These are phyloP conservation scores for Myotis findleyi DNA, from an alignment of 2,797 vertebrate species.

Conservation along the genomic window DNA sequence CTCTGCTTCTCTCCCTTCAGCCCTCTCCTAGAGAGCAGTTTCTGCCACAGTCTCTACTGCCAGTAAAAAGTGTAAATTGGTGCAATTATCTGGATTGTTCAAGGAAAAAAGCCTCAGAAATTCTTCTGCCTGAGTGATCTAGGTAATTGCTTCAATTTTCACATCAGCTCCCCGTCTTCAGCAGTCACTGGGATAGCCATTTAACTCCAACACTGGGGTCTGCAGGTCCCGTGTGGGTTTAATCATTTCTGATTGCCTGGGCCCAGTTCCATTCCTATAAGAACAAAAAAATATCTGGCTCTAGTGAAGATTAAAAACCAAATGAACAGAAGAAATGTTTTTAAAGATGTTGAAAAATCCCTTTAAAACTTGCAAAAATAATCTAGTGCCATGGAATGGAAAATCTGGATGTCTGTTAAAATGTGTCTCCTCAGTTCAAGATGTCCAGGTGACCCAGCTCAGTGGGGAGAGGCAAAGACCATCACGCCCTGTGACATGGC, in stretches of 20 bases:
- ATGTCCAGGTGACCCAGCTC: neutral
- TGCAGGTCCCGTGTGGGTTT: slow-evolving; percentile 42
- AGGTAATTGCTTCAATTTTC: slow-evolving; percentile 84
- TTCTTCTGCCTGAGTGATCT: slow-evolving; percentile 80
- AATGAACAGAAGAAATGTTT: slow-evolving; percentile 51
- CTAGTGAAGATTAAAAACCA: slow-evolving; percentile 64
- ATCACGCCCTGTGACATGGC: neutral
- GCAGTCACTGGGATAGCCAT: slow-evolving; percentile 55
- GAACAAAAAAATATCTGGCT: slow-evolving; percentile 33
- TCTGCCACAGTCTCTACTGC: slow-evolving; percentile 56
- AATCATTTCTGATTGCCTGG: slow-evolving; percentile 69
- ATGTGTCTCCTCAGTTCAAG: neutral
- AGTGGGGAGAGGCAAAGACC: neutral
- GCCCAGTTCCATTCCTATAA: neutral
- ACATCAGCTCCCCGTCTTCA: slow-evolving; percentile 66
- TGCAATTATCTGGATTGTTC: slow-evolving; percentile 82
- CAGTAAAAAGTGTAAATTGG: slow-evolving; percentile 78
- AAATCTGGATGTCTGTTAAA: slow-evolving; percentile 50
- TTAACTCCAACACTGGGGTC: slow-evolving; percentile 66
- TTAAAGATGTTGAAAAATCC: slow-evolving; percentile 48
- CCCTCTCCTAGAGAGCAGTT: slow-evolving; percentile 58
- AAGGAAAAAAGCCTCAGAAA: slow-evolving; percentile 76
- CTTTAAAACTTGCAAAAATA: slow-evolving; percentile 62
- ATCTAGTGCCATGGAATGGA: neutral
- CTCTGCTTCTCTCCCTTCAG: slow-evolving; percentile 50